Evolutionary conservation across 2,113 vertebrate genomes (phyloP).

Genomic region (human): DNA sequence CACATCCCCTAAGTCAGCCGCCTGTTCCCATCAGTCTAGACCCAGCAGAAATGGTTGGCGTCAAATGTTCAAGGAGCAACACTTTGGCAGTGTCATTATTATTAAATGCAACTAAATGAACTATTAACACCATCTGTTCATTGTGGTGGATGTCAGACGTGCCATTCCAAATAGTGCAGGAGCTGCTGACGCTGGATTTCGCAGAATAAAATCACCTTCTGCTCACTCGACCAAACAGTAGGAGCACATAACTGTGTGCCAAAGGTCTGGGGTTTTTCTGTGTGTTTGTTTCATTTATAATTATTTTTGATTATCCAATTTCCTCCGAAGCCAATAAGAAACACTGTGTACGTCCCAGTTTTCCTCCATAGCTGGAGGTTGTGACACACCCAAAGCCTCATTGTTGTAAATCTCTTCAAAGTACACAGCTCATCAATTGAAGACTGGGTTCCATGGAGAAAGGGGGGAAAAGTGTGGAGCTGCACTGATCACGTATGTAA

Average conservation of each 20-base stretch:
- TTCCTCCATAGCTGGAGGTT: not conserved
- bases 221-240: rapidly evolving
- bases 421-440: not conserved
- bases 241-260: rapidly evolving
- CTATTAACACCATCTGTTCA: not conserved
- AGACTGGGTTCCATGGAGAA: not conserved
- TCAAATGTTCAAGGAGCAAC: not conserved
- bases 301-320: not conserved
- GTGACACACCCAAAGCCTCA: rapidly evolving
- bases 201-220: not conserved
- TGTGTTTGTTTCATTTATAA: not conserved
- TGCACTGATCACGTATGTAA: not conserved
- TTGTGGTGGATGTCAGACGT: rapidly evolving
- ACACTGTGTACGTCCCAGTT: rapidly evolving
- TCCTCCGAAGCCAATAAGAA: rapidly evolving
- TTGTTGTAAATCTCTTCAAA: not conserved
- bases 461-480: not conserved
- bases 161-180: not conserved
- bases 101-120: not conserved
- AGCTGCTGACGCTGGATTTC: too few relatives aligned
- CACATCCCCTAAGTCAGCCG: rapidly evolving
- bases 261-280: too few relatives aligned
- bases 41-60: not conserved
- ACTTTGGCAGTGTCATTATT: not conserved
- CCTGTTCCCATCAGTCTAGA: not conserved